phyloP scores from a whole-genome alignment of 2,797 vertebrate species.

The Chiroxiphia lanceolata region DNA sequence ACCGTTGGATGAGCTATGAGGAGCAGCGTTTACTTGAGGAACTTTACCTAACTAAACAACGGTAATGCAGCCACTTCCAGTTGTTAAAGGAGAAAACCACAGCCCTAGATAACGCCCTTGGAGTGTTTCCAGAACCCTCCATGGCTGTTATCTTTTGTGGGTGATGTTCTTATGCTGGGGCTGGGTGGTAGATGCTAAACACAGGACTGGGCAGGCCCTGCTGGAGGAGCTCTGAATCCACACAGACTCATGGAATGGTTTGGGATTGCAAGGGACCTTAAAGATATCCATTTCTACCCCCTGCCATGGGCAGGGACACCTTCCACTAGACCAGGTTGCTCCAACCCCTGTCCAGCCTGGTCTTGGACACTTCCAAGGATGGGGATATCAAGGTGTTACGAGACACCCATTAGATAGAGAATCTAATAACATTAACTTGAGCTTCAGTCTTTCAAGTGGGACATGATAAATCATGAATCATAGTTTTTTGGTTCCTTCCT shows the following conservation, averaged over 20 bases:
- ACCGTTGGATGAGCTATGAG: conserved; percentile 86
- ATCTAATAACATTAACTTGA: neutral
- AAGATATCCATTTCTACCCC: too few relatives aligned
- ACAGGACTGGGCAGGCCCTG: neutral
- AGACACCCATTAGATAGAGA: neutral
- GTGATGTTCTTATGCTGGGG: neutral
- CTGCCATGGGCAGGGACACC: neutral
- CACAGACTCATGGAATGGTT: neutral
- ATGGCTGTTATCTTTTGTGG: neutral
- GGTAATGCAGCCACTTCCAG: conserved; percentile 73
- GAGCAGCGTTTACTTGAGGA: conserved; percentile 89
- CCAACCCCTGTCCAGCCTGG: neutral
- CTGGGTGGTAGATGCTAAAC: neutral
- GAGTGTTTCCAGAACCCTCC: neutral
- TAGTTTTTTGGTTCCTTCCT: neutral
- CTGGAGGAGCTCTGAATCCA: neutral
- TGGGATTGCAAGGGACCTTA: neutral
- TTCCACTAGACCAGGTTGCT: neutral
- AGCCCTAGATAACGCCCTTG: neutral
- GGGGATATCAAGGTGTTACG: neutral
- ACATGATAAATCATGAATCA: neutral
- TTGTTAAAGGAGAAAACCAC: neutral
- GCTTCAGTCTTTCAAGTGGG: neutral
- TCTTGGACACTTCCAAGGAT: neutral
- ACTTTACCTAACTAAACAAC: conserved; percentile 84